Evolutionary conservation across 2,797 vertebrate genomes (phyloP), one percentile per base, ranked within the genome.

Genomic region (Gymnoscopelus braueri): DNA sequence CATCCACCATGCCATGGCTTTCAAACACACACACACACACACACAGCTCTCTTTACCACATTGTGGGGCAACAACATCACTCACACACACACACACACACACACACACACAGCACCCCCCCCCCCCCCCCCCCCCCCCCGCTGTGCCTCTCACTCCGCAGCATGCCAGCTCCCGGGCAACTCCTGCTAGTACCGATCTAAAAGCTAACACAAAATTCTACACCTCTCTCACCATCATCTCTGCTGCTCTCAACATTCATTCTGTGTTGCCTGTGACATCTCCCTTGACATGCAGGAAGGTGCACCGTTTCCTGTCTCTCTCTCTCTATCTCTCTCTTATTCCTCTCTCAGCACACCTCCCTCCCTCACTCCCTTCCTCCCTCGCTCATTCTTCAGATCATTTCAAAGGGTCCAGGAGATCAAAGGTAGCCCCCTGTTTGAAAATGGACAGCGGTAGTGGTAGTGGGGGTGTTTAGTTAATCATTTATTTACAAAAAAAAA

Each of bases 351-450:
- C 47, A 65, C 0, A 24, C 58, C 35, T 67, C 73, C 83, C 80
- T 69, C 75, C 74, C 72, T 62, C 78, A 13, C 75, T 69, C 54
- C 14, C 23, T 54, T 5, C 10, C 58, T 15, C 39, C 13, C 52
- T 19, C 82, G 72, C 59, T 63, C 48, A 63, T 76, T 77, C 80
- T 77, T 89, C 80, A 78, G 85, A 87, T 90, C 77, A 78, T 86
- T 94, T 92, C 90, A 93, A 92, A 93, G 82, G 81, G 74, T 74
- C 67, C 69, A 1, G 0, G 66, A 90, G 87, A 92, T 93, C 90
- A 93, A 92, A 93, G 91, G 79, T 66, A 39, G 4, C 67, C 70
- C 78, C 70, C 60, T 73, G 72, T 88, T 89, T 87, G 65, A 87
- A 87, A 90, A 85, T 73, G 84, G 88, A 89, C 85, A 79, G 80